Conservation (phyloP, 30 jellyfish, hydroid and myxozoan genomes). For the Hydractinia echinata region DNA sequence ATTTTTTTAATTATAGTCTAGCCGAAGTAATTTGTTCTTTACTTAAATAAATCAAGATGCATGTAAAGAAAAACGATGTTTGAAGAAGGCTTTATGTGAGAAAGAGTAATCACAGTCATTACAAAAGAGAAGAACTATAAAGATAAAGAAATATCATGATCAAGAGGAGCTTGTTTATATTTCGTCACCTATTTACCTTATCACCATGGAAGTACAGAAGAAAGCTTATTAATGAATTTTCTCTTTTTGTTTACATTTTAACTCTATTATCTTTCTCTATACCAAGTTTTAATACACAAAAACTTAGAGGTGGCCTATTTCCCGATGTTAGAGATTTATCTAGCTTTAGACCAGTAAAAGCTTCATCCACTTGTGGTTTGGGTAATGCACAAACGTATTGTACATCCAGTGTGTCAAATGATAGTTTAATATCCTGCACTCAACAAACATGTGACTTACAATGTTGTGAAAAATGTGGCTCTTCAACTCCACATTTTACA, state of each 20-base stretch:
- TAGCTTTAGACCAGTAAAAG: slow-evolving; percentile 51
- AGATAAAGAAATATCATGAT: too few relatives aligned
- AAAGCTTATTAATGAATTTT: slow-evolving; percentile 1
- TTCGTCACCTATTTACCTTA: neutral
- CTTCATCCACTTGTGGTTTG: slow-evolving; percentile 84
- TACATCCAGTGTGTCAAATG: slow-evolving; percentile 49
- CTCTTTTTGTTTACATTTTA: neutral
- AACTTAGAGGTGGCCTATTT: slow-evolving; percentile 52
- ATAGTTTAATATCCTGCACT: slow-evolving; percentile 58
- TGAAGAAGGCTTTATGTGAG: too few relatives aligned
- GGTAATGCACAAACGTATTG: slow-evolving; percentile 57
- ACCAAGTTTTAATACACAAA: slow-evolving; percentile 18
- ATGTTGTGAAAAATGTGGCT: slow-evolving; percentile 85
- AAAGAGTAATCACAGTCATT: too few relatives aligned
- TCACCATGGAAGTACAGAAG: slow-evolving; percentile 12
- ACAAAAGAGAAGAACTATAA: too few relatives aligned
- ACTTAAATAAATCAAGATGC: too few relatives aligned
- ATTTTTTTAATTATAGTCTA: too few relatives aligned
- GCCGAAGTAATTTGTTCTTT: too few relatives aligned
- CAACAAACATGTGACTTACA: slow-evolving; percentile 52
- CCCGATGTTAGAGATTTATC: slow-evolving; percentile 76
- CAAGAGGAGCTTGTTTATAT: neutral
- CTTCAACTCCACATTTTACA: slow-evolving; percentile 44
- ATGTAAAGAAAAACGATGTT: too few relatives aligned
- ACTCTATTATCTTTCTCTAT: neutral